Percentiles rank a stretch among this genome's conserved stretches.
These are phyloP conservation scores for Cosmopolites sordidus DNA, from an alignment of 2,888 invertebrate genomes.

Conservation along the genomic window DNA sequence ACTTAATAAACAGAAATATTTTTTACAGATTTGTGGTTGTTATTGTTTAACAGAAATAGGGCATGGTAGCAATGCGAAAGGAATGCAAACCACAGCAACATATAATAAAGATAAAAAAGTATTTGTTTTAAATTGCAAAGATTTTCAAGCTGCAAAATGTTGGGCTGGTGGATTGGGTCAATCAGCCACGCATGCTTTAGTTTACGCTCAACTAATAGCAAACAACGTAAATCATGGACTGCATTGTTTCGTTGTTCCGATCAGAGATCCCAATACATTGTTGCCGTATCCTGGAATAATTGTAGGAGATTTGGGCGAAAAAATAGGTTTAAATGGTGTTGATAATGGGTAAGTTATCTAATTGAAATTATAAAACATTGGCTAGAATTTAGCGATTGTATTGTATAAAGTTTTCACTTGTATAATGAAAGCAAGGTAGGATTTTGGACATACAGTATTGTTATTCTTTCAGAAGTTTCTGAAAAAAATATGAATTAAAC, in stretches of 20 bases:
- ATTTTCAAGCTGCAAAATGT: slow-evolving; percentile 75
- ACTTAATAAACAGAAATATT: no score
- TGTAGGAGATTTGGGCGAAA: slow-evolving; percentile 91
- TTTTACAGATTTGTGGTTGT: slow-evolving; percentile 60
- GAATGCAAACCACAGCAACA: slow-evolving; percentile 80
- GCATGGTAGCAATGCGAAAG: slow-evolving; percentile 87
- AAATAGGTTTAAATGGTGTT: slow-evolving; percentile 84
- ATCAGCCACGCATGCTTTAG: slow-evolving; percentile 74
- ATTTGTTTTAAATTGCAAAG: slow-evolving; percentile 69
- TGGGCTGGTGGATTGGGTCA: slow-evolving; percentile 80
- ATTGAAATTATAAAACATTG: no score
- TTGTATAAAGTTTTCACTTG: no score
- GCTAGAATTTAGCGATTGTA: no score
- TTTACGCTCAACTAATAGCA: slow-evolving; percentile 78
- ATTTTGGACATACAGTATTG: no score
- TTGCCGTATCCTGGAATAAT: slow-evolving; percentile 71
- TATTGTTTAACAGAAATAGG: slow-evolving; percentile 86
- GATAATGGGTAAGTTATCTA: slow-evolving; percentile 83
- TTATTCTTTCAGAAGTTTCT: no score
- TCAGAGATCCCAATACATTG: slow-evolving; percentile 71
- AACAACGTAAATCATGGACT: slow-evolving; percentile 79
- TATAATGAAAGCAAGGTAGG: no score
- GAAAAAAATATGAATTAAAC: no score
- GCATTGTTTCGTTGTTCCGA: slow-evolving; percentile 83
- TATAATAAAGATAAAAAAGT: slow-evolving; percentile 68